phyloP scores from a whole-genome alignment of 2,888 invertebrate species.

The Polydrusus tereticollis region DNA sequence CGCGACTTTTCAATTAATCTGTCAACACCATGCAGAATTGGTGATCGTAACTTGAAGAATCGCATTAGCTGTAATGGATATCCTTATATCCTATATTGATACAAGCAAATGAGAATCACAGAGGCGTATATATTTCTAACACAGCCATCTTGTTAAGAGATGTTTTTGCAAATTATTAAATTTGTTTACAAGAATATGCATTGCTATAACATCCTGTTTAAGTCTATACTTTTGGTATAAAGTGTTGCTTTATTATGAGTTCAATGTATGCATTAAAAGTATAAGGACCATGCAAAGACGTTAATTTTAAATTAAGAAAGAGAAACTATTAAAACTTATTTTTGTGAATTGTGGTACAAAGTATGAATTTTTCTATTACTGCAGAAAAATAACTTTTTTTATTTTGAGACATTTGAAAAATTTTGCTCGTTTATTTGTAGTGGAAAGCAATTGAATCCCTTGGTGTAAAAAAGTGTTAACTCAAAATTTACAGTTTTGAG shows the following conservation, averaged over 20 bases:
- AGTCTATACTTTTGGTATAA: neutral
- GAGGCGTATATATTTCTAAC: neutral
- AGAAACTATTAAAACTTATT: too few species aligned
- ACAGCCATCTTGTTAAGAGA: neutral
- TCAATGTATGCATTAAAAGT: neutral
- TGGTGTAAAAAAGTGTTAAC: too few species aligned
- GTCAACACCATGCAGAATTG: slow-evolving; percentile 7
- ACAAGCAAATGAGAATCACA: neutral
- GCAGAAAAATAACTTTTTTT: too few species aligned
- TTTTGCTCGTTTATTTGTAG: too few species aligned
- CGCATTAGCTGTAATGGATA: slow-evolving; percentile 4
- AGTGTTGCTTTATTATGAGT: neutral
- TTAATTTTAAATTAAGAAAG: too few species aligned
- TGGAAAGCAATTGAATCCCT: too few species aligned
- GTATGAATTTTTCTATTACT: too few species aligned
- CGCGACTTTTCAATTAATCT: neutral
- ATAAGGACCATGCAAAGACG: too few species aligned
- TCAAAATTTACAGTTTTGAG: too few species aligned
- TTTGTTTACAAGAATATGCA: neutral
- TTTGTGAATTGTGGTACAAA: too few species aligned
- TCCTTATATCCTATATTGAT: slow-evolving; percentile 2
- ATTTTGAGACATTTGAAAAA: too few species aligned
- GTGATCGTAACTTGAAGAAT: neutral
- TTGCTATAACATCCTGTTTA: neutral
- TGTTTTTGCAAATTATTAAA: neutral